Base-by-base conservation (phyloP, 2,888 invertebrate species). In the Cephus pulcher region DNA sequence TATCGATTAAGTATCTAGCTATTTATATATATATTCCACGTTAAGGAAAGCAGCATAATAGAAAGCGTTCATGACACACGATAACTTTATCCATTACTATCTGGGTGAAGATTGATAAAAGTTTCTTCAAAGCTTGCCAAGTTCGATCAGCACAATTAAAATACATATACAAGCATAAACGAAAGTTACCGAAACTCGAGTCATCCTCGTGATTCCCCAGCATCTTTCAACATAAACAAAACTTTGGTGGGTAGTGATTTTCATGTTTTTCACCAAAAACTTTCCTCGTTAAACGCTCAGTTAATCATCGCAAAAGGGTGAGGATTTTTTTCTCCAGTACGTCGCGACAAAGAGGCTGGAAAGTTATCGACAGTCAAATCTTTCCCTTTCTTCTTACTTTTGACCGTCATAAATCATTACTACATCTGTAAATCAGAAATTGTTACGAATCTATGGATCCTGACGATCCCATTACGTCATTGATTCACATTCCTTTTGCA, bases 1-100 rank as follows among this genome's bases (percentile, higher is more conserved):
- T 76, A 69, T 76, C 70, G 74, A 56, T 71, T 75, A 75, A 73
- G 40, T 74, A 71, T 71, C 4, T 69, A 34, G 69, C 70, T 40
- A 73, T 69, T 74, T 78, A 33, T 40, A 75, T 33, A 69, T 35
- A 69, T 68, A 78, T 68, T 40, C 69, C 33, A 34, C 33, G 73
- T 81, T 75, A 76, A 80, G 11, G 32, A 69, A 73, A 40, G 6
- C 6, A 40, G 23, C 23, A 40, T 40, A 40, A 40, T 23, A 40
- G 23, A 40, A 40, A 40, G 1, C 40, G 9, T 56, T 2, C 9
- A 1, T 23, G 23, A 1, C 0, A 23, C 56, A 56, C 23, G 0
- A 56, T 56, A 56, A 56, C 56, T 56, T 56, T 56, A 23, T 56
- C 23, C 56, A 23, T 9, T 23, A 56, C 56, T 2, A 23, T 23